Evolutionary conservation across 92 coral and sea anemone species (phyloP).

Genomic region (Chrysogorgia sp.): DNA sequence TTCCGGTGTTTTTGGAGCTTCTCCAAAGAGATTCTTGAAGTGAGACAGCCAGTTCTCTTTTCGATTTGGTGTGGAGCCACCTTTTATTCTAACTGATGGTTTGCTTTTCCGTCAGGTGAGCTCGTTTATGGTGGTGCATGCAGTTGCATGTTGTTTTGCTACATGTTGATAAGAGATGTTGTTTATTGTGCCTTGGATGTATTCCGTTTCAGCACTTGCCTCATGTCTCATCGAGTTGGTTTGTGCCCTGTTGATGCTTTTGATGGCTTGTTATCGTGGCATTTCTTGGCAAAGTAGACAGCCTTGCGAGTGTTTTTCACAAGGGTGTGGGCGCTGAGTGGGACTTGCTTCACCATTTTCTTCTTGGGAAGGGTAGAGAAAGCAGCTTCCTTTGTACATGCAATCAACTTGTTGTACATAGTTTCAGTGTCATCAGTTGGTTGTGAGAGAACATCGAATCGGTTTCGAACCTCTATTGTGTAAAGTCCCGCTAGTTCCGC

Average conservation of each 20-base stretch:
- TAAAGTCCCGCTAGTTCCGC: constrained; percentile 43
- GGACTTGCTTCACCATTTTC: constrained; percentile 27
- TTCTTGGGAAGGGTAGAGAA: constrained; percentile 49
- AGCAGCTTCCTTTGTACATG: constrained; percentile 49
- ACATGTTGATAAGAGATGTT: background rate
- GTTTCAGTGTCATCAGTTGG: constrained; percentile 56
- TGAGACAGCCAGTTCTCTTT: too few species aligned
- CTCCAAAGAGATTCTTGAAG: too few species aligned
- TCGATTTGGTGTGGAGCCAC: too few species aligned
- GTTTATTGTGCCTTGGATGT: background rate
- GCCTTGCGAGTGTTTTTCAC: constrained; percentile 54
- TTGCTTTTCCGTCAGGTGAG: too few species aligned
- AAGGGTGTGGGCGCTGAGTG: constrained; percentile 49
- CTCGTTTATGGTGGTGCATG: too few species aligned
- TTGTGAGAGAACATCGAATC: constrained; percentile 57
- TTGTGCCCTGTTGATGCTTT: constrained; percentile 13
- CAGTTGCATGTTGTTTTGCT: constrained; percentile 25
- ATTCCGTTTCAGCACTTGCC: constrained; percentile 16
- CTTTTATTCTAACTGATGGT: too few species aligned
- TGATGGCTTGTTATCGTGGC: constrained; percentile 12
- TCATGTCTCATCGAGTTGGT: constrained; percentile 7
- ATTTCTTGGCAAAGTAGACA: too few species aligned
- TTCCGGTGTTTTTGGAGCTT: too few species aligned
- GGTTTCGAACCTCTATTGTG: constrained; percentile 53
- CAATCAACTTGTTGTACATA: constrained; percentile 46